Base-by-base conservation (phyloP, 2,113 vertebrate species). In the Dendropsophus ebraccatus region DNA sequence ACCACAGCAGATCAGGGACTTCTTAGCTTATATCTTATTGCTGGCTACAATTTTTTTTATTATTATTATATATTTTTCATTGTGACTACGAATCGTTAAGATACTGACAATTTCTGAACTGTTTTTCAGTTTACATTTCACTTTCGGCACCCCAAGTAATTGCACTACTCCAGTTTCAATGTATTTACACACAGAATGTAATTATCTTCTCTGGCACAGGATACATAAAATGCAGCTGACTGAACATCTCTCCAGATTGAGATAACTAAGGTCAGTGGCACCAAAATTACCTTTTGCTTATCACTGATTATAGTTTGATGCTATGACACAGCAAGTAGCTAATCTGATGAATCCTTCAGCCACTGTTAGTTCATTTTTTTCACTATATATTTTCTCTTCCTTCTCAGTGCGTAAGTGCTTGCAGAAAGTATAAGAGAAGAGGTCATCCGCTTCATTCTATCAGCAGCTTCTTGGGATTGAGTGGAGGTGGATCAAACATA, bases 231-330 rank as follows among this genome's bases (percentile, higher is more conserved):
- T 81, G 76, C 84, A 81, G 84, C 32, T 81, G 76, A 86, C 65
- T 81, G 76, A 86, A 81, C 84, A 72, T 86, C 65, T 86, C 60
- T 72, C 41, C 23, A 85, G 45, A 54, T 85, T 85, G 67, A 81
- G 62, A 86, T 86, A 81, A 70, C 76, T 60, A 72, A 86, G 84
- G 84, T 86, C 84, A 72, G 47, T 81, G 50, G 62, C 76, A 45
- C 37, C 65, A 72, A 41, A 80, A 80, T 79, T 86, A 86, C 76
- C 60, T 86, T 86, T 80, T 72, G 50, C 76, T 86, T 86, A 80
- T 86, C 76, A 47, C 65, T 73, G 76, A 72, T 86, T 86, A 58
- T 86, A 81, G 62, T 60, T 72, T 80, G 84, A 70, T 86, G 50
- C 45, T 56, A 79, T 70, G 49, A 85, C 84, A 85, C 35, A 81